Evolutionary conservation across 2,113 vertebrate genomes (phyloP), one percentile per base, ranked within the genome.

Genomic region (Rana temporaria): DNA sequence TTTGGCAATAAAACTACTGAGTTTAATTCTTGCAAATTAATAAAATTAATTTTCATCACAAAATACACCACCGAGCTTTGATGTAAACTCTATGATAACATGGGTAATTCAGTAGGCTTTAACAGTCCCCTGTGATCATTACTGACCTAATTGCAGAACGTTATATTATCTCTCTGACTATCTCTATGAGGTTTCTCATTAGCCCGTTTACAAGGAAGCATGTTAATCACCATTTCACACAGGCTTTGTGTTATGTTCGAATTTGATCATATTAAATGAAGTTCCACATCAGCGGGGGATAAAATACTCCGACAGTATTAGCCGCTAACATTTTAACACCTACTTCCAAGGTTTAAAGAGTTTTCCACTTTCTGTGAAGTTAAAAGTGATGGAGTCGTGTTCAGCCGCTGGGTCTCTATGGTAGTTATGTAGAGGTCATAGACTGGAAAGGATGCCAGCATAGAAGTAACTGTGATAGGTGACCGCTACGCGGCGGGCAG

Each of bases 61-160:
- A 57, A 53, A 52, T 53, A 16, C 42, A 55, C 22, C 22, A 26
- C 15, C 34, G 18, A 30, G 56, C 73, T 76, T 76, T 76, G 73
- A 76, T 76, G 73, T 76, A 48, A 76, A 42, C 34, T 76, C 3
- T 22, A 12, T 26, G 59, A 76, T 76, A 76, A 63, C 32, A 62
- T 7, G 73, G 19, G 20, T 64, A 63, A 63, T 76, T 18, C 34
- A 63, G n/a, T 11, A 8, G 12, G 59, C 34, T 62, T n/a, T 42
- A 22, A 17, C 56, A 42, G 55, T 76, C 59, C 38, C 73, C 57
- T 76, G 73, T 56, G 63, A 24, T 79, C 82, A 84, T 84, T 84
- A 84, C 86, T 90, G 88, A 90, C 86, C 88, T 88, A 86, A 90
- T 90, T 85, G 90, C 81, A n/a, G 88, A 87, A 72, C 20, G 66